Conservation (phyloP, 2,113 vertebrate genomes). For the Ranitomeya imitator region DNA sequence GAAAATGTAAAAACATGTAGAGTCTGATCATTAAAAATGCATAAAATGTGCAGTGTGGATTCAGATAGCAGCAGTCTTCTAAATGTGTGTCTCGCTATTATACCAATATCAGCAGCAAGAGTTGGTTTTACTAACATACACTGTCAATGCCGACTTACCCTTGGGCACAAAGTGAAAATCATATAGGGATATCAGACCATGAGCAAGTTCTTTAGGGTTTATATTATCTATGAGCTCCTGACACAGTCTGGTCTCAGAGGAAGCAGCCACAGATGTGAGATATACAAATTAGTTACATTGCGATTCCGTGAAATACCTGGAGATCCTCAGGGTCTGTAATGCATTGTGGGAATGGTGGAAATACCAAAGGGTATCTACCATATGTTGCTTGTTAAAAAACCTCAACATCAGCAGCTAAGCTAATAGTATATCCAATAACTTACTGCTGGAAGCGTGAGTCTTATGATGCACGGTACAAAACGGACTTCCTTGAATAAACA, state of each 20-base stretch:
- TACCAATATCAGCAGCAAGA: conserved; percentile 17
- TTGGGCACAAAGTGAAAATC: conserved; percentile 16
- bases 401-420: background rate
- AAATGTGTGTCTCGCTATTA: background rate
- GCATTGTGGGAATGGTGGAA: background rate
- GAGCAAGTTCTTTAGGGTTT: conserved; percentile 38
- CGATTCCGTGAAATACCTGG: background rate
- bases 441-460: background rate
- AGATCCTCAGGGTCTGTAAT: conserved; percentile 20
- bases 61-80: background rate
- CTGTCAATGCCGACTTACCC: conserved; percentile 12
- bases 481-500: background rate
- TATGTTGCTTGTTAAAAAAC: background rate
- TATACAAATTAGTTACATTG: conserved; percentile 29
- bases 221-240: conserved; percentile 40
- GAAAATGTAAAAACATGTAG: conserved; percentile 13
- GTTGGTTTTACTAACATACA: conserved; percentile 10
- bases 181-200: conserved; percentile 34
- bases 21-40: background rate
- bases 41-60: conserved; percentile 16
- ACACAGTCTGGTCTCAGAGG: conserved; percentile 18
- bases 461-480: background rate
- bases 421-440: background rate
- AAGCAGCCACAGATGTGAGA: conserved; percentile 25
- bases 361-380: background rate